These are phyloP conservation scores for Nixonia krombeini DNA, from an alignment of 1,140 invertebrate genomes.

Conservation along the genomic window DNA sequence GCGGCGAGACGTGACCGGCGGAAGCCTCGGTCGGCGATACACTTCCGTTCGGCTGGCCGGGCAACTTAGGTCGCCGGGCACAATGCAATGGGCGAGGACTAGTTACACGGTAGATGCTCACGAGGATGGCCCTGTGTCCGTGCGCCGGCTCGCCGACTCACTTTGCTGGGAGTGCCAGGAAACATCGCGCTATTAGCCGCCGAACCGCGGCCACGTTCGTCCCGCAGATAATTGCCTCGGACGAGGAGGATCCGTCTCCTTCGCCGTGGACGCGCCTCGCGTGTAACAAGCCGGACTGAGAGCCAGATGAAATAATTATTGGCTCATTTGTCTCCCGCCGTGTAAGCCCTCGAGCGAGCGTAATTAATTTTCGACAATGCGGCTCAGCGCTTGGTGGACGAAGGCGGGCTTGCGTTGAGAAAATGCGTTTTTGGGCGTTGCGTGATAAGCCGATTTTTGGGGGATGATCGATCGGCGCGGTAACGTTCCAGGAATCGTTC, in stretches of 20 bases:
- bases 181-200: conserved; percentile 58
- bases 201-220: conserved; percentile 57
- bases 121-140: conserved; percentile 48
- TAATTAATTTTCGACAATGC: no score
- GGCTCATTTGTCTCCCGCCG: conserved; percentile 28
- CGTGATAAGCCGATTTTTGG: no score
- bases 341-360: no score
- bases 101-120: conserved; percentile 59
- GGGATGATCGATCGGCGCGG: no score
- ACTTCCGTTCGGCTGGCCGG: conserved; percentile 53
- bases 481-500: no score
- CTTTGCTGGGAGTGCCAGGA: conserved; percentile 63
- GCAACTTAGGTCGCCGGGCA: conserved; percentile 52
- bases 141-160: conserved; percentile 38
- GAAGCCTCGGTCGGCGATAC: conserved; percentile 58
- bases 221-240: conserved; percentile 63
- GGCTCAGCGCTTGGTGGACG: no score
- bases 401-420: no score
- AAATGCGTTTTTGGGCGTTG: no score
- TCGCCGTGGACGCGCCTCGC: conserved; percentile 35
- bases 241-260: conserved; percentile 60
- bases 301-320: conserved; percentile 41
- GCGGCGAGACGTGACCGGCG: conserved; percentile 58
- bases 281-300: conserved; percentile 38
- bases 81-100: conserved; percentile 60